Conservation (phyloP, 2,113 vertebrate species). For the Poeciliopsis turrubarensis region DNA sequence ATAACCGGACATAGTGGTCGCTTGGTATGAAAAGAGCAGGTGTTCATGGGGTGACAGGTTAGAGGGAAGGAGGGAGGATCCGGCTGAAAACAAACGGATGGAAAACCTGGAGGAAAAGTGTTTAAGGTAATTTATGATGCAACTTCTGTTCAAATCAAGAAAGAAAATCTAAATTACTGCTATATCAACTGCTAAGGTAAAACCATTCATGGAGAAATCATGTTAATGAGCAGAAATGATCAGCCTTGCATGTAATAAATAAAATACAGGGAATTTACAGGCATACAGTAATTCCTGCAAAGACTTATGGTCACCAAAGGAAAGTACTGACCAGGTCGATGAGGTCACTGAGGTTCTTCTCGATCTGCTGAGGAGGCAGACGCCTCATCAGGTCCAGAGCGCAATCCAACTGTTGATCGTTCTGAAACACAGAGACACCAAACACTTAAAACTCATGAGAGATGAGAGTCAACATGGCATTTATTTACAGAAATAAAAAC, state of each 20-base stretch:
- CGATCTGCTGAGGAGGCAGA: conserved; percentile 98
- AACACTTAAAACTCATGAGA: neutral
- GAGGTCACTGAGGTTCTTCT: conserved; percentile 99
- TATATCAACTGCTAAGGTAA: neutral
- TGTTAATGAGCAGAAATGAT: neutral
- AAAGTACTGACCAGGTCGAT: conserved; percentile 91
- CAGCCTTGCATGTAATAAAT: neutral
- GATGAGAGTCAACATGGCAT: no score
- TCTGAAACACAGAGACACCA: conserved; percentile 77
- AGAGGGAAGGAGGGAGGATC: conserved; percentile 58
- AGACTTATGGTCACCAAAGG: neutral
- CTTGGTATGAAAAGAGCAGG: conserved; percentile 16
- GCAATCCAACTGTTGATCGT: conserved; percentile 98
- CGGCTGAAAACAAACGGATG: conserved; percentile 32
- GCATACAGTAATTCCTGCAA: no score
- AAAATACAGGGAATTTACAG: neutral
- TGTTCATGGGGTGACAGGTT: conserved; percentile 31
- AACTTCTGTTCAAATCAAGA: neutral
- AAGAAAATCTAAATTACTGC: neutral
- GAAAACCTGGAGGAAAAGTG: conserved; percentile 49
- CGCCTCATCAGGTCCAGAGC: conserved; percentile 99
- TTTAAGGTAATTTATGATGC: conserved; percentile 26
- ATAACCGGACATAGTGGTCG: conserved; percentile 59
- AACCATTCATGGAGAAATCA: neutral
- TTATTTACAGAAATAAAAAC: neutral